Base-by-base conservation (phyloP, 2,113 vertebrate species). In the Spea bombifrons region DNA sequence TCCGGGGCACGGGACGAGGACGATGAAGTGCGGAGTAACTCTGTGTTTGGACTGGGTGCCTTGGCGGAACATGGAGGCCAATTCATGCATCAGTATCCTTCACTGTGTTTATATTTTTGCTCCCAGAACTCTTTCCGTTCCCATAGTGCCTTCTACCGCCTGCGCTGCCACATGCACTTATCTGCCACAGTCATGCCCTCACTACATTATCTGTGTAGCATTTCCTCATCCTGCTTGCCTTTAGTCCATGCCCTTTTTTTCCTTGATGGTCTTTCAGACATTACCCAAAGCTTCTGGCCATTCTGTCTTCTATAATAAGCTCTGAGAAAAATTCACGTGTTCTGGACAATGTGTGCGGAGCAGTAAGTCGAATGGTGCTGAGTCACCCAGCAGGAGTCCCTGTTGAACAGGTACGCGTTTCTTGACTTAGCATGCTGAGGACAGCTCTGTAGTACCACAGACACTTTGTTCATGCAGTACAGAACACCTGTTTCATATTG, bases 311-410 rank as follows among this genome's bases (percentile, higher is more conserved):
- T 82, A 81, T 95, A 66, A 87, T 95, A 82, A 67, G 85, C 0
- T 92, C 90, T 75, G 94, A 96, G 83, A 82, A 86, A 0, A 91
- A 95, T 47, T 82, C 81, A 46, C 87, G 90, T 9, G 94, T 95
- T 50, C 91, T 90, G 4, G 95, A 96, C 88, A 96, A 96, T 84
- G 89, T 96, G 83, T 96, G 95, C 47, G 94, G 91, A 49, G 95
- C 95, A 15, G 89, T 96, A 3, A 93, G 94, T 81, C 91, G 95
- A 66, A 92, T 96, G 90, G 89, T 95, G 68, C 69, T 93, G 84
- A 90, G 89, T 81, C 91, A 91, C 45, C 82, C 87, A 43, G 86
- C 81, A 0, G 88, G 84, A 0, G 90, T 95, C 5, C 93, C 93
- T 0, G 88, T 95, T 13, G 91, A 93, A 61, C 94, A 96, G 94